Base-by-base conservation (phyloP, 2,113 vertebrate genomes). In the Hippocampus guttulatus region DNA sequence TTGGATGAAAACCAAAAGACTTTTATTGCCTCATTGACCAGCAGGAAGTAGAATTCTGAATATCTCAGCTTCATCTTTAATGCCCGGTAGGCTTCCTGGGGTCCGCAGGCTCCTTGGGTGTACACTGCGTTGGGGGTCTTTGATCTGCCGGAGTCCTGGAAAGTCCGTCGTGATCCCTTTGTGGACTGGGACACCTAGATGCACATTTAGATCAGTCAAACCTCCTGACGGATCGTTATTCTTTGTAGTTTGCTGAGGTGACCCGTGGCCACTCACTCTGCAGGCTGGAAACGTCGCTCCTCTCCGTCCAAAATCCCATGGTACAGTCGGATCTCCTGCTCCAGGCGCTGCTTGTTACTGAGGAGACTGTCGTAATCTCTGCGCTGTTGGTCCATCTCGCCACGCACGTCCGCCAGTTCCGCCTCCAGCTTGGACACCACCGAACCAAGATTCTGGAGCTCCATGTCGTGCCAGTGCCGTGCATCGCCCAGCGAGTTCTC, bases 361-460 rank as follows among this genome's bases (percentile, higher is more conserved):
- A 94, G 77, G 82, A 98, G 82, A 2, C 86, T 93, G 62, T 95
- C 92, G 0, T 92, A 94, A 77, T 95, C 93, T 0, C 84, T 88
- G 51, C 91, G 93, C 84, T 96, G 95, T 88, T 95, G 94, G 52
- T 96, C 94, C 0, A 91, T 93, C 76, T 98, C 97, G 0, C 75
- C 77, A 25, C 86, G 92, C 41, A 96, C 88, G 43, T 97, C 95
- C 3, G 75, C 40, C 14, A 98, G 92, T 87, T 99, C 97, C 2
- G 94, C 92, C 85, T 98, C 94, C 88, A 98, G 90, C 85, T 94
- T 93, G 71, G 90, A 82, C 40, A 97, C 93, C 69, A 98, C 91
- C 0, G 96, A 94, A 25, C 95, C 94, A 68, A 98, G 85, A 75
- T 96, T 98, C 91, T 97, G 97, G 64, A 95, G 91, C 87, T 99